Percentiles rank a stretch among this genome's conserved stretches.
Conservation (phyloP, 2,888 invertebrate genomes). For the Ornithoptera priamus region DNA sequence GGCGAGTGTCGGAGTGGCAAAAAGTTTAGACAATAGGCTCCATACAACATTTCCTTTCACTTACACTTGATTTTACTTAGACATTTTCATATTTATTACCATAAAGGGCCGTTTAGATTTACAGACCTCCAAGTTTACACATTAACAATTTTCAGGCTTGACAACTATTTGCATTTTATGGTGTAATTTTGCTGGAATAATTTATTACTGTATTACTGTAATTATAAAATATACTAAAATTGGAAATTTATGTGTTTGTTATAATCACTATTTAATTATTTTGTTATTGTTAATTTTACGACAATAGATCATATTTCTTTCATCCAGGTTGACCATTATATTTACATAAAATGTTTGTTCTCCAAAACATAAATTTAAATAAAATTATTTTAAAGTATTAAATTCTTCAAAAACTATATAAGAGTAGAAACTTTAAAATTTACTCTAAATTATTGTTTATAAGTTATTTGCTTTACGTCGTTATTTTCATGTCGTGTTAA, state of each 20-base stretch:
- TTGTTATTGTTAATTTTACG: too few species aligned
- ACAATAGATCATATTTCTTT: too few species aligned
- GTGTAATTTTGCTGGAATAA: not conserved
- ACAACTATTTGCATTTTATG: conserved; percentile 10
- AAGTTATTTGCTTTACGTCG: too few species aligned
- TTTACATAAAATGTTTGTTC: too few species aligned
- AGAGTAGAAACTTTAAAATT: too few species aligned
- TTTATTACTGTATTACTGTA: not conserved
- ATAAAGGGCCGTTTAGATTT: conserved; percentile 21
- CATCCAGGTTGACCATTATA: too few species aligned
- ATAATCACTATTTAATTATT: too few species aligned
- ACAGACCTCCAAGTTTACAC: conserved; percentile 15
- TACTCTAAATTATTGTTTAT: too few species aligned
- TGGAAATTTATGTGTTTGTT: not conserved
- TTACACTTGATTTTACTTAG: conserved; percentile 40
- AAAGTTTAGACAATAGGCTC: conserved; percentile 53
- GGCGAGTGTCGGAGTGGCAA: conserved; percentile 48
- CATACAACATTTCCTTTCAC: conserved; percentile 42
- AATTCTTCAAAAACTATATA: too few species aligned
- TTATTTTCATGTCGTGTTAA: too few species aligned
- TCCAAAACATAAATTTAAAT: too few species aligned
- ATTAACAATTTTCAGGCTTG: conserved; percentile 1
- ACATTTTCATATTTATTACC: conserved; percentile 29
- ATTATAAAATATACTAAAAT: not conserved
- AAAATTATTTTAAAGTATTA: too few species aligned